These are phyloP conservation scores for Calcarius lapponicus DNA, from an alignment of 2,797 vertebrate genomes.

Conservation along the genomic window DNA sequence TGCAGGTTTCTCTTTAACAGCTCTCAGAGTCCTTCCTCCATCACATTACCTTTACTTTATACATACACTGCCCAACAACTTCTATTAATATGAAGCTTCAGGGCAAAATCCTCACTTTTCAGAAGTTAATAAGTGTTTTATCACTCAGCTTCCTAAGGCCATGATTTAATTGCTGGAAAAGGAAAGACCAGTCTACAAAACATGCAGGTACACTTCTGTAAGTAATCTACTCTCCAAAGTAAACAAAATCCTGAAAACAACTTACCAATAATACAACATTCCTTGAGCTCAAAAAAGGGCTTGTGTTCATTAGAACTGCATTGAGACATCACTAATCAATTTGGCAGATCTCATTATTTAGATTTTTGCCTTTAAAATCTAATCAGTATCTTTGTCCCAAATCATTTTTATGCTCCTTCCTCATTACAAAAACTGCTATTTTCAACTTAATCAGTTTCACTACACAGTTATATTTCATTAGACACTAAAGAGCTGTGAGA, in stretches of 20 bases:
- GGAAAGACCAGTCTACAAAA: neutral
- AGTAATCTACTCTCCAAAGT: neutral
- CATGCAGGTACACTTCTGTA: neutral
- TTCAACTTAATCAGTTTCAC: constrained; percentile 41
- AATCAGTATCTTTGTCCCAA: constrained; percentile 32
- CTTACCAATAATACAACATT: neutral
- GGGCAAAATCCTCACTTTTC: neutral
- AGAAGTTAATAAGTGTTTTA: neutral
- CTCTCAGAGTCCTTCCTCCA: neutral
- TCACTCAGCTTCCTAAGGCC: neutral
- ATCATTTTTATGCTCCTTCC: constrained; percentile 31
- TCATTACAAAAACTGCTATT: constrained; percentile 39
- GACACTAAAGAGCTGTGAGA: neutral
- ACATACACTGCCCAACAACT: neutral
- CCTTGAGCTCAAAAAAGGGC: neutral
- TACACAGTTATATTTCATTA: constrained; percentile 26
- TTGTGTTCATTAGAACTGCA: constrained; percentile 23
- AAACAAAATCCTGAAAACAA: constrained; percentile 36
- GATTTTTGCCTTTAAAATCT: constrained; percentile 29
- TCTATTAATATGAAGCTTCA: neutral
- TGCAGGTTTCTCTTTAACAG: neutral
- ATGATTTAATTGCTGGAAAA: neutral
- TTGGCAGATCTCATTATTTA: constrained; percentile 46
- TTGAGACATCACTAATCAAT: constrained; percentile 17
- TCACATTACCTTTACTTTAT: neutral